Conservation (phyloP, 1,140 invertebrate species). For the Drosophila sucinea region DNA sequence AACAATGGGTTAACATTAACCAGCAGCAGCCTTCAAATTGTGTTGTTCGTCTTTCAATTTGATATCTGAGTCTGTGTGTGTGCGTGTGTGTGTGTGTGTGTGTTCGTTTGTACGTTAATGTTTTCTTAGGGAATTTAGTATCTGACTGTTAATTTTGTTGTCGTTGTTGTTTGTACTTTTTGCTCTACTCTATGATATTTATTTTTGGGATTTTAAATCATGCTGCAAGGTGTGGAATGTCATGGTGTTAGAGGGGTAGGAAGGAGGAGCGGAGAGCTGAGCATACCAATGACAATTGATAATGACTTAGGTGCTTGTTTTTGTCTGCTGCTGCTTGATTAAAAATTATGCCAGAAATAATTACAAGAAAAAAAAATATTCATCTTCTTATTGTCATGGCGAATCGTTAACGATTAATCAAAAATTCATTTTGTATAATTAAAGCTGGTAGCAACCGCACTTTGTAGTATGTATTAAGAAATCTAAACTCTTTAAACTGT, state of each 20-base stretch:
- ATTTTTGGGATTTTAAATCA: conserved; percentile 32
- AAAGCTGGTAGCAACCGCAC: neutral
- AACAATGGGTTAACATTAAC: conserved; percentile 64
- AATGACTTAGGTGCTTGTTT: conserved; percentile 8
- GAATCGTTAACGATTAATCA: conserved; percentile 11
- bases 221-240: conserved; percentile 1
- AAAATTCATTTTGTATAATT: conserved; percentile 14
- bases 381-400: conserved; percentile 16
- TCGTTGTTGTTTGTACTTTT: conserved; percentile 22
- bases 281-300: conserved; percentile 52
- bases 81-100: conserved; percentile 10
- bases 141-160: conserved; percentile 61
- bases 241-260: too few species aligned
- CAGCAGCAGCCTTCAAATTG: conserved; percentile 59
- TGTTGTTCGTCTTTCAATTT: conserved; percentile 34
- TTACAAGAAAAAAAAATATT: neutral
- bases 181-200: conserved; percentile 6
- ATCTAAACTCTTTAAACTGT: neutral
- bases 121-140: conserved; percentile 68
- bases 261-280: too few species aligned
- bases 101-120: conserved; percentile 23
- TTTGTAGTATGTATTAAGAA: neutral
- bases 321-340: conserved; percentile 35
- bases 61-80: neutral
- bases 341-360: conserved; percentile 27